Evolutionary conservation across 2,888 invertebrate genomes (phyloP), one percentile per base, ranked within the genome.

Genomic region (Dicranocentrus wangi): DNA sequence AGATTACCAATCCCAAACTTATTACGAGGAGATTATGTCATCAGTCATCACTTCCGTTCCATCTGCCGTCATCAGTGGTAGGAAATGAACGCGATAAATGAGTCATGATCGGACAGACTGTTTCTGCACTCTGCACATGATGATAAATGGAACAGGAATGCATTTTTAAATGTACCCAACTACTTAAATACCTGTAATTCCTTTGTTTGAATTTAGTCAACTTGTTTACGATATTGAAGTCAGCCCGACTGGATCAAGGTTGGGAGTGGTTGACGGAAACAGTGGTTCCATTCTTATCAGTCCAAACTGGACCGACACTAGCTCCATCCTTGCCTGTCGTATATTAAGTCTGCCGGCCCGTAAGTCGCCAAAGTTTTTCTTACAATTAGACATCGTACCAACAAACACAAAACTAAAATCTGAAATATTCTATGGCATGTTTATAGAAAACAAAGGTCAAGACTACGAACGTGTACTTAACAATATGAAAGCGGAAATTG

Each of bases 181-280:
- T n/a, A 81, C 42, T 39, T 73, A 72, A 25, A n/a, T 10, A 10
- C 5, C 32, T 65, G n/a, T 65, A 10, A 10, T 27, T n/a, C 19
- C 65, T 15, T 7, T 60, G 13, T 7, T 23, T 60, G 21, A 23
- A 10, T 69, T 21, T 63, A 86, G 86, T 5, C 66, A 84, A 72
- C 69, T 86, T 1, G 85, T 72, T 13, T 78, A 71, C 53, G 85
- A 85, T 43, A 39, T 86, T 2, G 51, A 82, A 8, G 83, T 86
- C 1, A 69, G 65, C 1, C 85, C 85, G 17, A 8, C n/a, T 0
- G 85, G 86, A 21, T 84, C 86, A 10, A 79, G 86, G 0, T 25
- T 86, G 28, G 86, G 86, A 13, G 51, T 86, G 19, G 79, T 85
- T 25, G 85, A 85, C 53, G 85, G 85, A 27, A 81, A 65, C 21